Evolutionary conservation across 2,888 invertebrate genomes (phyloP).

Genomic region (Drosophila antonietae): DNA sequence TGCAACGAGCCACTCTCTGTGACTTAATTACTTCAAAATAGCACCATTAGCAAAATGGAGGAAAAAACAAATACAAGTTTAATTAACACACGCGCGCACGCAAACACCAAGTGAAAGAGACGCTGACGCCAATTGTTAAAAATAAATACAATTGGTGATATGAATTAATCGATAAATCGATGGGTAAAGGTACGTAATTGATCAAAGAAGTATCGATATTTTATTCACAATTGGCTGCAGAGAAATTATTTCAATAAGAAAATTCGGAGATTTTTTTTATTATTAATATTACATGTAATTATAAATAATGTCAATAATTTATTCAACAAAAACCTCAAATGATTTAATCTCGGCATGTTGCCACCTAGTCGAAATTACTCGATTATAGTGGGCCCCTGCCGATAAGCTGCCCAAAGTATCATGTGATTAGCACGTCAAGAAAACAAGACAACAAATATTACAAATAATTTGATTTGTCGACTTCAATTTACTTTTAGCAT

Average conservation of each 20-base stretch:
- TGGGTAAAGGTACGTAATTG: not conserved
- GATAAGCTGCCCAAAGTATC: slow-evolving; percentile 39
- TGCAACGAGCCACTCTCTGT: slow-evolving; percentile 31
- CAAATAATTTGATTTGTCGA: slow-evolving; percentile 14
- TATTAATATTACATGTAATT: not conserved
- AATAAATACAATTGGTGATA: slow-evolving; percentile 61
- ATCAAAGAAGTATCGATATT: slow-evolving; percentile 5
- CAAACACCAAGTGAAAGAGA: slow-evolving; percentile 23
- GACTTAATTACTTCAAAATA: slow-evolving; percentile 58
- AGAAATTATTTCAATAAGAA: not conserved
- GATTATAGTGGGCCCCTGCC: slow-evolving; percentile 21
- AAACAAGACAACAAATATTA: slow-evolving; percentile 42
- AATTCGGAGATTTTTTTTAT: not conserved
- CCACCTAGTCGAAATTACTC: slow-evolving; percentile 24
- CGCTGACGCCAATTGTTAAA: slow-evolving; percentile 75
- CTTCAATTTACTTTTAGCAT: slow-evolving; percentile 14
- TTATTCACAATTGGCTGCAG: not conserved
- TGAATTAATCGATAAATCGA: slow-evolving; percentile 14
- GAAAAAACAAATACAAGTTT: slow-evolving; percentile 38
- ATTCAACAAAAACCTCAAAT: not conserved
- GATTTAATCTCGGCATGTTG: slow-evolving; percentile 11
- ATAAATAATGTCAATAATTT: not conserved
- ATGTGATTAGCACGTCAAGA: slow-evolving; percentile 67
- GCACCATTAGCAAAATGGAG: slow-evolving; percentile 59
- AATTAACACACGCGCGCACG: slow-evolving; percentile 60